These are phyloP conservation scores for Oscheius onirici DNA, from an alignment of 2,888 invertebrate species.

Conservation along the genomic window DNA sequence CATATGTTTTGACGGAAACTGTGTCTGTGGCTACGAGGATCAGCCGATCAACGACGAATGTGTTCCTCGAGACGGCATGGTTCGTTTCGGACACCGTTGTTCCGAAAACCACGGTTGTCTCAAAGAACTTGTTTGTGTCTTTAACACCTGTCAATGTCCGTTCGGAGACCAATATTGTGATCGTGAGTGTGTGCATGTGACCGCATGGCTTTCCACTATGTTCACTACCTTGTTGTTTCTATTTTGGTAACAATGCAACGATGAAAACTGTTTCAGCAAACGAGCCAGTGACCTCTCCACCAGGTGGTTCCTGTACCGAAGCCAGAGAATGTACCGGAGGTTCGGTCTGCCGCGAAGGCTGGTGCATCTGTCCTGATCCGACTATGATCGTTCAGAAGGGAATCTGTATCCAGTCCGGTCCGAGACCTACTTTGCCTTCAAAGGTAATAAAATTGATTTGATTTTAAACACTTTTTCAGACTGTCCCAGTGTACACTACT, in stretches of 20 bases:
- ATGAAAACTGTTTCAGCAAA: slow-evolving; percentile 47
- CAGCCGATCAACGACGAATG: slow-evolving; percentile 47
- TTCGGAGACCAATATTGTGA: slow-evolving; percentile 44
- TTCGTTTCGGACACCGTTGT: slow-evolving; percentile 47
- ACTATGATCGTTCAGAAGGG: slow-evolving; percentile 66
- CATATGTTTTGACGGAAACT: slow-evolving; percentile 48
- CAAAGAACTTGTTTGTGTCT: slow-evolving; percentile 51
- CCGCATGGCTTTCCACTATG: not conserved
- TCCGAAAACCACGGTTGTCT: slow-evolving; percentile 46
- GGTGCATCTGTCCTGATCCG: slow-evolving; percentile 70
- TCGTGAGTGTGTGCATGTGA: slow-evolving; percentile 42
- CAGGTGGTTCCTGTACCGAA: slow-evolving; percentile 68
- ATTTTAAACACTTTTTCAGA: slow-evolving; percentile 6
- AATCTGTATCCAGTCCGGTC: slow-evolving; percentile 60
- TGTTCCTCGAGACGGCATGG: slow-evolving; percentile 41
- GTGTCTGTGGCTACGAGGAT: slow-evolving; percentile 52
- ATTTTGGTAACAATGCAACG: not conserved
- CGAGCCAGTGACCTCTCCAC: slow-evolving; percentile 64
- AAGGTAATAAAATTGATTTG: slow-evolving; percentile 30
- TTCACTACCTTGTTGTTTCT: not conserved
- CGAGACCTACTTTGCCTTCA: slow-evolving; percentile 52
- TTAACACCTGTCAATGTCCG: slow-evolving; percentile 58
- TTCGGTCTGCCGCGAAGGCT: slow-evolving; percentile 61
- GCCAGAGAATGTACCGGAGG: slow-evolving; percentile 67
- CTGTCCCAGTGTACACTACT: slow-evolving; percentile 36